Percentiles rank a stretch among this genome's conserved stretches.
These are phyloP conservation scores for Megalops atlanticus DNA, from an alignment of 2,113 vertebrate species.

Conservation along the genomic window DNA sequence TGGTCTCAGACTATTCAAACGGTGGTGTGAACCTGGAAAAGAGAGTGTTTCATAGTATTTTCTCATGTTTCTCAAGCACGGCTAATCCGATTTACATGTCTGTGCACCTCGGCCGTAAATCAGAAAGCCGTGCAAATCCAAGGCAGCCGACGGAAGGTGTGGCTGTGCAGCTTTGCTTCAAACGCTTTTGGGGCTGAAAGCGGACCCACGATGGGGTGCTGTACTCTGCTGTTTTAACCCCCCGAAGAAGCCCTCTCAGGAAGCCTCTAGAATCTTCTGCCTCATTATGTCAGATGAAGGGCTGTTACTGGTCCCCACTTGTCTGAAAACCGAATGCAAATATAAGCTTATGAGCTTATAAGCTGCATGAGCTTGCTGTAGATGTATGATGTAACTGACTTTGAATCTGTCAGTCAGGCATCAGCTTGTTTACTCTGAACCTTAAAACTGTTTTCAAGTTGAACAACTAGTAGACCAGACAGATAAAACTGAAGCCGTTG, in stretches of 20 bases:
- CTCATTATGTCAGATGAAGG: too few relatives aligned
- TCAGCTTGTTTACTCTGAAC: too few relatives aligned
- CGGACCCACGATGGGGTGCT: not conserved
- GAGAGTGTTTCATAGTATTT: slow-evolving; percentile 1
- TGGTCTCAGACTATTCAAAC: not conserved
- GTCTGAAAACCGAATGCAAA: not conserved
- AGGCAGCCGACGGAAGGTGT: not conserved
- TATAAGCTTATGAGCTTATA: not conserved
- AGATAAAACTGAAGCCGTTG: too few relatives aligned
- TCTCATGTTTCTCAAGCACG: not conserved
- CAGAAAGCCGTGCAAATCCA: not conserved
- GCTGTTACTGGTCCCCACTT: too few relatives aligned
- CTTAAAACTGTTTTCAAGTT: too few relatives aligned
- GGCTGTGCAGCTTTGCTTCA: not conserved
- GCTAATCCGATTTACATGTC: slow-evolving; percentile 13
- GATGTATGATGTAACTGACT: not conserved
- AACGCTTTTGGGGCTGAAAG: not conserved
- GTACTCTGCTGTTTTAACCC: not conserved
- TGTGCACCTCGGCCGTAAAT: not conserved
- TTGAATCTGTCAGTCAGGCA: too few relatives aligned
- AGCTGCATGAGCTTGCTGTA: not conserved
- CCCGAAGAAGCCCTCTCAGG: too few relatives aligned
- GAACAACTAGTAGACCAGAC: not conserved
- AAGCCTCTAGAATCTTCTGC: too few relatives aligned
- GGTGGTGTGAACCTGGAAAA: not conserved